Percentiles rank a stretch among this genome's conserved stretches.
Conservation (phyloP, 2,888 invertebrate species). For the Oxytorus armatus region DNA sequence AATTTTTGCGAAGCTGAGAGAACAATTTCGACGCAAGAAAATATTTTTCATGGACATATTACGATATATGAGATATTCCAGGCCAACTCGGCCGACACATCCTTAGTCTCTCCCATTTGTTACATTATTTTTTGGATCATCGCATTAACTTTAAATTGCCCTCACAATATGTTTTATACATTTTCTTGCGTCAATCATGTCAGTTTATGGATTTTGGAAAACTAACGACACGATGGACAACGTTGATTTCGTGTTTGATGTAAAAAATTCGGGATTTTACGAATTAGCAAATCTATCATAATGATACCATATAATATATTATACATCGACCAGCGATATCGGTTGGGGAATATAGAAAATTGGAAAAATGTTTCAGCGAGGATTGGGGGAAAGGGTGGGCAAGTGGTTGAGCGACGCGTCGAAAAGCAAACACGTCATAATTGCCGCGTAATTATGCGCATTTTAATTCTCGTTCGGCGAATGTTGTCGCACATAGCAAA, state of each 20-base stretch:
- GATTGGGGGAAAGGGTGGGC: no score
- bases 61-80: conserved; percentile 37
- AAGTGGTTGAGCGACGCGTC: conserved; percentile 11
- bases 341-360: no score
- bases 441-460: conserved; percentile 69
- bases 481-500: conserved; percentile 60
- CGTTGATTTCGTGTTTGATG: no score
- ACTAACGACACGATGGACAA: no score
- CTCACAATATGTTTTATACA: background rate
- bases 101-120: background rate
- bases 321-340: no score
- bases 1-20: conserved; percentile 35
- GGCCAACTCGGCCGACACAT: conserved; percentile 4
- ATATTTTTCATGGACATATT: conserved; percentile 33
- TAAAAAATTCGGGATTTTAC: no score
- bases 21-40: conserved; percentile 39
- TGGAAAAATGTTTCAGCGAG: no score
- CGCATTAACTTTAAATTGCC: background rate
- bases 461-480: conserved; percentile 64
- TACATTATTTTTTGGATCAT: background rate
- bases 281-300: no score
- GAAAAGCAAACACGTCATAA: conserved; percentile 68
- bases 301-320: no score
- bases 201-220: background rate
- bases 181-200: no score